Evolutionary conservation across 2,888 invertebrate genomes (phyloP).

Genomic region (Geotrupes spiniger): DNA sequence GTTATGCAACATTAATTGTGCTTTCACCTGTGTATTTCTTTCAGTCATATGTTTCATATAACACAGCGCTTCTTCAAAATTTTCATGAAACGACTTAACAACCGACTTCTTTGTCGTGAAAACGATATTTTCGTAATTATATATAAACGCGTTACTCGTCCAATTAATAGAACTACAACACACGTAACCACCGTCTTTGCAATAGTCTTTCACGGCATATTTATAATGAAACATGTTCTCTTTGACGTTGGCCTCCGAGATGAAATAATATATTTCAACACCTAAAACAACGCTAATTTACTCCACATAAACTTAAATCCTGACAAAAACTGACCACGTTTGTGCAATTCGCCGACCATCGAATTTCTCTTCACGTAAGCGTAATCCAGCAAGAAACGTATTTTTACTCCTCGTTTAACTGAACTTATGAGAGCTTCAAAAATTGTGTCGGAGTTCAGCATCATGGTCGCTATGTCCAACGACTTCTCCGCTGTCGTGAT

Average conservation of each 20-base stretch:
- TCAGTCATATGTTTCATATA: no score
- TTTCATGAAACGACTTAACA: constrained; percentile 32
- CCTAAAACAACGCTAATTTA: constrained; percentile 27
- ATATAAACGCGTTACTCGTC: constrained; percentile 31
- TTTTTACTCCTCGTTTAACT: constrained; percentile 34
- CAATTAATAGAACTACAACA: constrained; percentile 44
- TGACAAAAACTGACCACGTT: constrained; percentile 28
- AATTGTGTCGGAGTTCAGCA: constrained; percentile 31
- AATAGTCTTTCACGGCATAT: constrained; percentile 43
- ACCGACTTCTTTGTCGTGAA: constrained; percentile 36
- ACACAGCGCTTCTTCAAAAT: constrained; percentile 33
- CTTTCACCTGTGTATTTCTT: no score
- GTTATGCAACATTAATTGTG: no score
- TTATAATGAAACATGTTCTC: constrained; percentile 44
- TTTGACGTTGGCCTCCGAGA: constrained; percentile 26
- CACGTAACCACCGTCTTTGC: constrained; percentile 30
- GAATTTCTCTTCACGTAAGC: constrained; percentile 24
- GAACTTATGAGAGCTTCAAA: constrained; percentile 33
- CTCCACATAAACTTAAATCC: not conserved
- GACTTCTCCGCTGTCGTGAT: constrained; percentile 36
- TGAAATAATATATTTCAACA: constrained; percentile 31
- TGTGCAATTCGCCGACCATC: constrained; percentile 27
- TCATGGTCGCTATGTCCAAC: constrained; percentile 40
- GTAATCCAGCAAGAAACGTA: constrained; percentile 40
- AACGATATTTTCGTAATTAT: constrained; percentile 42